Evolutionary conservation across 2,113 vertebrate species (phyloP).

Genomic region (Theristicus caerulescens): DNA sequence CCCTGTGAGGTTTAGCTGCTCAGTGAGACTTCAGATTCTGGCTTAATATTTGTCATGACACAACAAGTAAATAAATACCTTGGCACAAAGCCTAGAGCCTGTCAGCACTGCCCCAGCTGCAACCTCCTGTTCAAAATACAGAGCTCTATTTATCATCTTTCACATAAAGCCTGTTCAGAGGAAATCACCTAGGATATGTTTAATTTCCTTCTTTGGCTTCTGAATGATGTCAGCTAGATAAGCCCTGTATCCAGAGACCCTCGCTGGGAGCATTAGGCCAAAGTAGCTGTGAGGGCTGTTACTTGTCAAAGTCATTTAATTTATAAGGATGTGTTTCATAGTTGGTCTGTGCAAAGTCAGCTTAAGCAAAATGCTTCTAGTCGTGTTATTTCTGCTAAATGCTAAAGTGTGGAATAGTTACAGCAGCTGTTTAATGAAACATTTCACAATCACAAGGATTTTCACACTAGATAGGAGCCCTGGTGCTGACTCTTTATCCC

Average conservation of each 20-base stretch:
- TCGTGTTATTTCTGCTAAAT: background rate
- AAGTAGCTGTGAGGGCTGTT: background rate
- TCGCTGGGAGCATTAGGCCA: background rate
- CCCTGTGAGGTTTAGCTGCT: background rate
- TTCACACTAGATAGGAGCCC: background rate
- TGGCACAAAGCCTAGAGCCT: constrained; percentile 41
- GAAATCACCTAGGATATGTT: constrained; percentile 10
- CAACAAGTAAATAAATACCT: constrained; percentile 53
- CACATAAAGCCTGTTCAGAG: background rate
- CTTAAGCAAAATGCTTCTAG: background rate
- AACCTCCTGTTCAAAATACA: constrained; percentile 25
- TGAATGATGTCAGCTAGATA: background rate
- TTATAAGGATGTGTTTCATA: background rate
- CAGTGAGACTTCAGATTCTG: background rate
- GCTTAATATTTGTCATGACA: constrained; percentile 37
- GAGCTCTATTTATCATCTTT: constrained; percentile 15
- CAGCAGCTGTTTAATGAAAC: background rate
- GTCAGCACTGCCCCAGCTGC: constrained; percentile 11
- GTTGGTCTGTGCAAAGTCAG: background rate
- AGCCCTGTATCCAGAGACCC: background rate
- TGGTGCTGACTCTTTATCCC: background rate
- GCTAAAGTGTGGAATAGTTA: background rate
- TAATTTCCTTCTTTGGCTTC: constrained; percentile 24
- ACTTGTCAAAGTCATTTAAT: background rate
- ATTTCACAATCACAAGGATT: background rate